phyloP scores from a whole-genome alignment of 2,797 vertebrate genomes.

The Urophycis tenuis region DNA sequence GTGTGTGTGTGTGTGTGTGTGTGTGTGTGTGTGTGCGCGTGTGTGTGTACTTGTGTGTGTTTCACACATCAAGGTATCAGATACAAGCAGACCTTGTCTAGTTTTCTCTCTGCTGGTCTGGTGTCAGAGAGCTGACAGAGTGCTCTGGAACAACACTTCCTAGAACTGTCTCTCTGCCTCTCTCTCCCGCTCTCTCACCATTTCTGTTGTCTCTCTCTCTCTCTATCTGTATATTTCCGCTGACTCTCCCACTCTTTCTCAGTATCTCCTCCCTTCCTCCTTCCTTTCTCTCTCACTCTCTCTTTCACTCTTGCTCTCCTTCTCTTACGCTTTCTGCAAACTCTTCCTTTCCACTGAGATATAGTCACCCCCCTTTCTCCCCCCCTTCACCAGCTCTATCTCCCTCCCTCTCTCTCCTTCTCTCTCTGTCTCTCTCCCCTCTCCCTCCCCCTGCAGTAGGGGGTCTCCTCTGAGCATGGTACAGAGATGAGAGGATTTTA shows the following conservation, averaged over 20 bases:
- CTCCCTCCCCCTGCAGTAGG: neutral
- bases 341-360: neutral
- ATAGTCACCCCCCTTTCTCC: too few species aligned
- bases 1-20: too few species aligned
- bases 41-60: too few species aligned
- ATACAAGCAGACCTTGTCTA: neutral
- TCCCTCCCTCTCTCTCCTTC: neutral
- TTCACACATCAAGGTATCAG: neutral
- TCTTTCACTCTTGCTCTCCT: neutral
- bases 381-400: too few species aligned
- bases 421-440: neutral
- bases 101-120: neutral
- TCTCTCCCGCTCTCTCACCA: neutral
- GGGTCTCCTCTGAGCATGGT: neutral
- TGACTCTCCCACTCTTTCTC: neutral
- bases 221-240: neutral
- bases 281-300: neutral
- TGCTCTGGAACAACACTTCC: neutral
- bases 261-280: neutral
- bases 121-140: neutral
- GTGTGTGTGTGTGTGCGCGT: too few species aligned
- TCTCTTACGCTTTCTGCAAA: neutral
- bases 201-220: neutral
- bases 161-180: neutral
- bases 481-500: neutral